phyloP scores from a whole-genome alignment of 2,888 invertebrate genomes.

The Chloromyia formosa region DNA sequence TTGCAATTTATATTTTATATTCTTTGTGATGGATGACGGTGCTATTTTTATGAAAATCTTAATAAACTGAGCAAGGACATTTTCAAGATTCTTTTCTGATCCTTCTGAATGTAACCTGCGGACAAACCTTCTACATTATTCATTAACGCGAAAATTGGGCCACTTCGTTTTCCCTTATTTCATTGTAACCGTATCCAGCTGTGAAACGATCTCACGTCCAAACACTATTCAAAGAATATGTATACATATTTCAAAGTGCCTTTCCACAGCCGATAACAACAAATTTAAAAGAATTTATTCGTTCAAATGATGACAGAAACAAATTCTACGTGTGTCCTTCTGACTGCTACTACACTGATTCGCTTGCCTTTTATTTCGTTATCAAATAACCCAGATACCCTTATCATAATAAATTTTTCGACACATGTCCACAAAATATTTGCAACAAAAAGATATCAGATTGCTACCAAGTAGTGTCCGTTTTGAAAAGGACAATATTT shows the following conservation, averaged over 20 bases:
- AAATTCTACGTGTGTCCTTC: not conserved
- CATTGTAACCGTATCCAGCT: too few species aligned
- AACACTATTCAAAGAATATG: too few species aligned
- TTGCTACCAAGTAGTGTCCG: not conserved
- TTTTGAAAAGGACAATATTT: slow-evolving; percentile 8
- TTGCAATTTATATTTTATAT: too few species aligned
- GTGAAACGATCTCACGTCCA: too few species aligned
- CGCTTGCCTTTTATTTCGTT: not conserved
- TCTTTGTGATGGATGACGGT: too few species aligned
- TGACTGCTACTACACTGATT: not conserved
- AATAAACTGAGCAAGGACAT: too few species aligned
- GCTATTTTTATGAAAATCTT: too few species aligned
- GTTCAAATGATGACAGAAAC: not conserved
- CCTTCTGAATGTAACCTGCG: too few species aligned
- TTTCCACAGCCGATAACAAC: not conserved
- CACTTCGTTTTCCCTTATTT: too few species aligned
- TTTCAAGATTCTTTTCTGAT: too few species aligned
- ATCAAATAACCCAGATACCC: slow-evolving; percentile 31
- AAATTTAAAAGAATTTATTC: not conserved
- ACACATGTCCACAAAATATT: slow-evolving; percentile 34
- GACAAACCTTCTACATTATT: too few species aligned
- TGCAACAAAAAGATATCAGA: slow-evolving; percentile 18
- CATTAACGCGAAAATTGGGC: too few species aligned
- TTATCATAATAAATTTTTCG: slow-evolving; percentile 38
- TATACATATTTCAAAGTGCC: not conserved